Percentiles rank a stretch among this genome's conserved stretches.
These are phyloP conservation scores for Teleogryllus occipitalis DNA, from an alignment of 1,140 invertebrate species.

Conservation along the genomic window DNA sequence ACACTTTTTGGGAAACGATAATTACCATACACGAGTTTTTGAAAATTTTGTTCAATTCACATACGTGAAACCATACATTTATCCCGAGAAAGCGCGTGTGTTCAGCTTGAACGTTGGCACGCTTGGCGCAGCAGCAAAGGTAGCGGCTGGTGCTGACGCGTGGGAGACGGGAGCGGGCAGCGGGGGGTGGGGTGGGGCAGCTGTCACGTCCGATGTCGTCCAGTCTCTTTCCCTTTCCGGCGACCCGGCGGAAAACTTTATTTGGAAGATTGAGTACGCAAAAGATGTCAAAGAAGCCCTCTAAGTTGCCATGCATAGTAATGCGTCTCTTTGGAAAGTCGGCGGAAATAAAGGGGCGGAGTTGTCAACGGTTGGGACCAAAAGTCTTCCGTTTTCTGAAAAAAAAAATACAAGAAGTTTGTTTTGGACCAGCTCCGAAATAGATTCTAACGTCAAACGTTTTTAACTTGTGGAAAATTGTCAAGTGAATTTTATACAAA, in stretches of 20 bases:
- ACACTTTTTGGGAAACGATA: too few relatives aligned
- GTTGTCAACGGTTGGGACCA: neutral
- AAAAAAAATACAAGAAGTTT: too few relatives aligned
- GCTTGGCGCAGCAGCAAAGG: neutral
- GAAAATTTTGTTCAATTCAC: too few relatives aligned
- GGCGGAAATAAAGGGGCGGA: neutral
- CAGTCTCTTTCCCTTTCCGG: neutral
- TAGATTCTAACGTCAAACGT: too few relatives aligned
- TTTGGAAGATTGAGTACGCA: neutral
- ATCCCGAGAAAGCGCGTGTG: neutral
- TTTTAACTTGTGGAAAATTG: too few relatives aligned
- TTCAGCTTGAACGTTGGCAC: neutral
- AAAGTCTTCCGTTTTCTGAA: too few relatives aligned
- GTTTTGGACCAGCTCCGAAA: too few relatives aligned
- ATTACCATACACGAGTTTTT: too few relatives aligned
- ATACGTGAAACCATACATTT: too few relatives aligned
- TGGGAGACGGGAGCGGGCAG: neutral
- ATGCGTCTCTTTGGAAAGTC: neutral
- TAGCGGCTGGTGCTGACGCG: neutral
- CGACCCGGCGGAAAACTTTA: neutral
- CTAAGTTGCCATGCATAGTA: constrained; percentile 4
- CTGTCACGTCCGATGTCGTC: neutral
- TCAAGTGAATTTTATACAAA: too few relatives aligned
- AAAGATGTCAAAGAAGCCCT: neutral
- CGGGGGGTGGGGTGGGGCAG: neutral